Base-by-base conservation (phyloP, 2,113 vertebrate genomes). In the Phrynocephalus versicolor region DNA sequence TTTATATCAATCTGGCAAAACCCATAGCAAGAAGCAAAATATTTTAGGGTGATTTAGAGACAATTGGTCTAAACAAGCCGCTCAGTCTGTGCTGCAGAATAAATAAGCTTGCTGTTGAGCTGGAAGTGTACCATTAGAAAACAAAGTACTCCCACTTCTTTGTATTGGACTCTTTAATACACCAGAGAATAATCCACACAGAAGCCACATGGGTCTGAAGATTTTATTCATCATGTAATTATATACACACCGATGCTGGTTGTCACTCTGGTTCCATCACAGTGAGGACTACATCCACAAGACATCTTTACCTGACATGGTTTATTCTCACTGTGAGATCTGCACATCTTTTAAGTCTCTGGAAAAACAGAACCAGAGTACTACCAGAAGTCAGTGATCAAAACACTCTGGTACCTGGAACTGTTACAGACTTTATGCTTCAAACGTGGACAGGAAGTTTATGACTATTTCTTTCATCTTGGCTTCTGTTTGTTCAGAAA, bases 401-500 rank as follows among this genome's bases (percentile, higher is more conserved):
- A 88, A 88, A 88, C 45, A 89, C 83, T 88, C 92, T 76, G 78
- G 41, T 79, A 84, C 81, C 18, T 25, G 62, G 25, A 94, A 94
- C 87, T 83, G 89, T 71, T 70, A 30, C 87, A 57, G 89, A 91
- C 89, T 90, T 97, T 96, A 96, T 91, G 96, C 97, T 94, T 99
- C 98, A 6, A 99, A 99, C 93, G 97, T 99, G 91, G 99, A 95
- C 95, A 99, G 93, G 95, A 99, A 99, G 91, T 58, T 97, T 77
- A 97, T 96, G 85, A 99, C 99, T 80, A 97, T 89, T 94, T 98
- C 96, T 95, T 99, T 99, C 95, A 99, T 90, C 92, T 99, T 99
- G 0, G 96, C 96, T 80, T 99, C 98, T 14, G 97, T 95, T 90
- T 97, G 94, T 87, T 98, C 97, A 27, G 98, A 98, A 93, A 99